Evolutionary conservation across 2,113 vertebrate genomes (phyloP).

Genomic region (Syngnathoides biaculeatus): DNA sequence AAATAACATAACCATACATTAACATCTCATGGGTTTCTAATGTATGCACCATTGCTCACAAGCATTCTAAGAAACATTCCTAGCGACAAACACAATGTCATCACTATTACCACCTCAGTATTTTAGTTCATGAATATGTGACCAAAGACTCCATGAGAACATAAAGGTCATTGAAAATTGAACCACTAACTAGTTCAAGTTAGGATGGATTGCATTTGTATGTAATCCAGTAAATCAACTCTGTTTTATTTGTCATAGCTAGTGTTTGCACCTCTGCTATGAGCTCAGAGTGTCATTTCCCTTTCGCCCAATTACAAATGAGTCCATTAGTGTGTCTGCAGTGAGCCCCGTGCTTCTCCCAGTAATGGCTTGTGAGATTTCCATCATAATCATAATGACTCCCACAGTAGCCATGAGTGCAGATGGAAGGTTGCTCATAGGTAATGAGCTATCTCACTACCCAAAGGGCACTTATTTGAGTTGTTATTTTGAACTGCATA

Average conservation of each 20-base stretch:
- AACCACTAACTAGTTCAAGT: constrained; percentile 72
- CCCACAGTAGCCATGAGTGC: constrained; percentile 97
- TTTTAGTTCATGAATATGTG: constrained; percentile 25
- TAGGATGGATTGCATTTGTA: constrained; percentile 11
- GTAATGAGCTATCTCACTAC: constrained; percentile 98
- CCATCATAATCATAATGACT: constrained; percentile 99
- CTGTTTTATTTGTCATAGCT: constrained; percentile 89
- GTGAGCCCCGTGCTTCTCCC: constrained; percentile 92
- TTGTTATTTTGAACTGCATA: constrained; percentile 87
- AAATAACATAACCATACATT: constrained; percentile 69
- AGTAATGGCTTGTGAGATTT: constrained; percentile 99
- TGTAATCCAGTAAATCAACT: constrained; percentile 71
- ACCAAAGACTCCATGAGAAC: constrained; percentile 1
- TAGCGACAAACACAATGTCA: constrained; percentile 57
- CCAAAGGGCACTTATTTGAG: constrained; percentile 92
- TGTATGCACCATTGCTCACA: constrained; percentile 13
- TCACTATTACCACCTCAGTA: constrained; percentile 71
- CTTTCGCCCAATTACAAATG: constrained; percentile 99
- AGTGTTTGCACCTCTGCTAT: constrained; percentile 84
- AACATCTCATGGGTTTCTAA: constrained; percentile 14
- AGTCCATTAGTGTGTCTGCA: constrained; percentile 99
- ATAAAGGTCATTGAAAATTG: constrained; percentile 31
- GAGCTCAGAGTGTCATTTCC: constrained; percentile 88
- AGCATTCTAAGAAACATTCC: constrained; percentile 62
- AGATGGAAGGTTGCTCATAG: constrained; percentile 98